phyloP scores from a whole-genome alignment of 92 coral and sea anemone genomes.

The Phenganax marumi region DNA sequence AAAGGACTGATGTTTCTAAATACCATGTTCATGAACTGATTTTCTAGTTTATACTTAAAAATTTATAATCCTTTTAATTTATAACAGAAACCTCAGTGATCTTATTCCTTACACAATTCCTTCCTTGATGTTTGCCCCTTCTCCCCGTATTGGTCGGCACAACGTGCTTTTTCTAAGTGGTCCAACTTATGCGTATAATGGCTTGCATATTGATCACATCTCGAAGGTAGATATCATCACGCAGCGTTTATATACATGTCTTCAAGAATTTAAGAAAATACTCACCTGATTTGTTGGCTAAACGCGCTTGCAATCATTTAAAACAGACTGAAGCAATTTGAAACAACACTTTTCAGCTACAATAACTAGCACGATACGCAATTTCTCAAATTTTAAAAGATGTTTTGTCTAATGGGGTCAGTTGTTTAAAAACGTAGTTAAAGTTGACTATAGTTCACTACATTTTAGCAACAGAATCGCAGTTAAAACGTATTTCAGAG shows the following conservation, averaged over 20 bases:
- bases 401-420: no score
- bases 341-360: no score
- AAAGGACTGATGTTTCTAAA: background rate
- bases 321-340: background rate
- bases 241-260: background rate
- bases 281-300: background rate
- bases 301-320: background rate
- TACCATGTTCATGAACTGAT: background rate
- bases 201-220: conserved; percentile 82
- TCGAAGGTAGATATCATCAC: conserved; percentile 62
- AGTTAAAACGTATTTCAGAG: no score
- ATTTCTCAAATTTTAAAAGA: no score
- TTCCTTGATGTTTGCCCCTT: conserved; percentile 72
- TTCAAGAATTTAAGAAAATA: background rate
- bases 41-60: background rate
- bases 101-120: conserved; percentile 77
- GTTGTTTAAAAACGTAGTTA: no score
- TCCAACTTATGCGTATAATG: conserved; percentile 72
- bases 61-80: background rate
- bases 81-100: conserved; percentile 65
- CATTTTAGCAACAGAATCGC: no score
- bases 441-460: no score
- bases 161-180: conserved; percentile 83
- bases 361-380: no score
- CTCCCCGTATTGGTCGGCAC: conserved; percentile 64